These are phyloP conservation scores for Cerastis rubricosa DNA, from an alignment of 2,888 invertebrate genomes.

Conservation along the genomic window DNA sequence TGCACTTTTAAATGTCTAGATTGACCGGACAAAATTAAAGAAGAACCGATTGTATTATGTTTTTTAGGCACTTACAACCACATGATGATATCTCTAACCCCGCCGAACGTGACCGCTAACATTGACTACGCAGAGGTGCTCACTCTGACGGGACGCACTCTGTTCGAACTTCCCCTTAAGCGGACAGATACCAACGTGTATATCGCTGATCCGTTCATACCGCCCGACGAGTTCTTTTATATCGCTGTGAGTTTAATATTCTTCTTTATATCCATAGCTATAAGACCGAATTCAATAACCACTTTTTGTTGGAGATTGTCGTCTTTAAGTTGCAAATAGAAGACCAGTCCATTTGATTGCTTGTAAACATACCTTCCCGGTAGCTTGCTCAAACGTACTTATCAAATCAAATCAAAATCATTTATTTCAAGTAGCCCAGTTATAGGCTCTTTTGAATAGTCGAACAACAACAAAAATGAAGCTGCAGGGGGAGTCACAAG, in stretches of 20 bases:
- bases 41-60: not conserved
- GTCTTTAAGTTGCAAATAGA: not conserved
- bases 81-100: slow-evolving; percentile 79
- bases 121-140: slow-evolving; percentile 81
- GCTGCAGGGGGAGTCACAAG: no score
- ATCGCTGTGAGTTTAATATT: slow-evolving; percentile 88
- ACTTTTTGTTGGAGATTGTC: not conserved
- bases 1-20: no score
- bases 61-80: slow-evolving; percentile 84
- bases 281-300: not conserved
- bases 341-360: not conserved
- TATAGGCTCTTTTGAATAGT: no score
- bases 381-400: not conserved
- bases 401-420: no score
- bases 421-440: no score
- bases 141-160: slow-evolving; percentile 75
- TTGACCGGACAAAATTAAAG: no score
- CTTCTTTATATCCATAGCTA: not conserved
- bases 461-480: no score
- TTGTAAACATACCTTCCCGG: not conserved
- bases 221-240: slow-evolving; percentile 92
- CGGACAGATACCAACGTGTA: slow-evolving; percentile 67
- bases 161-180: slow-evolving; percentile 83
- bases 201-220: slow-evolving; percentile 90
- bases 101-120: slow-evolving; percentile 71